Base-by-base conservation (phyloP, 2,888 invertebrate species). In the Sceliomorpha sp. region DNA sequence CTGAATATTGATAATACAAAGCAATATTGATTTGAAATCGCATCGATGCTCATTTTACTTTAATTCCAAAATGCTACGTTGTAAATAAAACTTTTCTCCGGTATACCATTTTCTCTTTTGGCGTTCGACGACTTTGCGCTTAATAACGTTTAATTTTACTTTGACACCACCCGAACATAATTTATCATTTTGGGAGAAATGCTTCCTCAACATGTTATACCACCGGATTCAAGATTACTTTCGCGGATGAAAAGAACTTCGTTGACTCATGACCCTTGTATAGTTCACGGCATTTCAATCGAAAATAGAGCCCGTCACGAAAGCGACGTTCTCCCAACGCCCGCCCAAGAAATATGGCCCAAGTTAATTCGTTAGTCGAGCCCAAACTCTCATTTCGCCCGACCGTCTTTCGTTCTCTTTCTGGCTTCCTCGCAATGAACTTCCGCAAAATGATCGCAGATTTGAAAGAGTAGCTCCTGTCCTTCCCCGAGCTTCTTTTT, bases 231-330 rank as follows among this genome's bases (percentile, higher is more conserved):
- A 13, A 59, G 36, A 60, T 60, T 29, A 37, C 50, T 60, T 48
- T 50, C 36, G 50, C 27, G 50, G 60, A 60, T 60, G 50, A 51
- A 60, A 60, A 60, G 50, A 60, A 50, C 27, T 27, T 36, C 44
- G 44, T 31, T 50, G 36, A 42, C 36, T 50, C 27, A 42, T 27
- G 37, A 17, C 36, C 60, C 44, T 47, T 20, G 42, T 51, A 60
- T 31, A 51, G 44, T 60, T 51, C 60, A 32, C 47, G 27, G 45
- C 39, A 47, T 62, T 62, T 53, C 62, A 53, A 53, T 62, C 40
- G 39, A 62, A 62, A 62, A 62, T 53, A 47, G 47, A 62, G 62
- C 8, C 31, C 39, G 10, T 32, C 48, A 26, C 17, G 32, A 45
- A 24, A 60, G 5, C 20, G 20, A 37, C 37, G 44, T 60, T 37